These are phyloP conservation scores for Drosophila nigrodunni DNA, from an alignment of 1,140 invertebrate genomes.

Conservation along the genomic window DNA sequence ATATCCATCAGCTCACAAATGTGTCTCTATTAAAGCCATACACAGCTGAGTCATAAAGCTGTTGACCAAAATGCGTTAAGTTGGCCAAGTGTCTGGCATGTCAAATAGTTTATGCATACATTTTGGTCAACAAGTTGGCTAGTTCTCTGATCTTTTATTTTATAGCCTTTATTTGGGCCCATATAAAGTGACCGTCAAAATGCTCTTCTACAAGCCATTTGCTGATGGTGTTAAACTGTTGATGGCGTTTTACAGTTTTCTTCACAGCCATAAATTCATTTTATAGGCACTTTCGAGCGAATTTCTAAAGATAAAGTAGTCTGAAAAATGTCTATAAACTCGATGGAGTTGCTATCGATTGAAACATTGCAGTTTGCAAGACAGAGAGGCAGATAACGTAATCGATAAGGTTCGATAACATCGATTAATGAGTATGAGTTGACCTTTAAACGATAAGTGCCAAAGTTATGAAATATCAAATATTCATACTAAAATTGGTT, in stretches of 20 bases:
- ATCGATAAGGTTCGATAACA: not conserved
- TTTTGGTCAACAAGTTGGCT: not conserved
- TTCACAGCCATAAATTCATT: constrained; percentile 12
- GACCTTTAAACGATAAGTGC: not conserved
- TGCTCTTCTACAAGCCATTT: constrained; percentile 16
- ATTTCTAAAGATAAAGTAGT: constrained; percentile 4
- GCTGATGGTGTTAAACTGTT: constrained; percentile 25
- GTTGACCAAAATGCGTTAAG: constrained; percentile 11
- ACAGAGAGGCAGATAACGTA: not conserved
- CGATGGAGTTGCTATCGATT: constrained; percentile 1
- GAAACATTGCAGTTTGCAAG: not conserved
- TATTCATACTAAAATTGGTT: too few species aligned
- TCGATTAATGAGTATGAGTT: not conserved
- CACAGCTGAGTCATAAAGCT: constrained; percentile 40
- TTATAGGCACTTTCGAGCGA: not conserved
- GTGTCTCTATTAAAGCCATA: not conserved
- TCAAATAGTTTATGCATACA: constrained; percentile 31
- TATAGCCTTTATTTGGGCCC: constrained; percentile 37
- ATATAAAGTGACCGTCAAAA: constrained; percentile 18
- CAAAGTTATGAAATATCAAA: too few species aligned
- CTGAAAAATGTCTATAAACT: not conserved
- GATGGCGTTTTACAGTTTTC: constrained; percentile 37
- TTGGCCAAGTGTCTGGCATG: constrained; percentile 42
- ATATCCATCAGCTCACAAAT: constrained; percentile 13
- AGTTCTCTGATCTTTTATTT: constrained; percentile 4